These are phyloP conservation scores for Zaprionus obscuricornis DNA, from an alignment of 2,888 invertebrate genomes.

Conservation along the genomic window DNA sequence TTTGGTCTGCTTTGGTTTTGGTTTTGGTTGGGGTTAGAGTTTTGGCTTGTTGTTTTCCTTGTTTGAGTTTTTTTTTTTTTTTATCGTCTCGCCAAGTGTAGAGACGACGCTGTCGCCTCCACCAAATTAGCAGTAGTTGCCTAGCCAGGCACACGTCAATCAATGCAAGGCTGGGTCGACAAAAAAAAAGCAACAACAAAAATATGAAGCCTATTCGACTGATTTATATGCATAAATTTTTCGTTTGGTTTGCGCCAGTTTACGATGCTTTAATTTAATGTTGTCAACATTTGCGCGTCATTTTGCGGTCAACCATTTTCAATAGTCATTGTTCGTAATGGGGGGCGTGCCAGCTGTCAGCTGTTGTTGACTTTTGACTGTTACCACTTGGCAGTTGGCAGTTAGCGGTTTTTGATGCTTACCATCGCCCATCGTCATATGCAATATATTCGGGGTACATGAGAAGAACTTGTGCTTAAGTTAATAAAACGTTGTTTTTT, in stretches of 20 bases:
- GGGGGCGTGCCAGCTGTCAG: slow-evolving; percentile 30
- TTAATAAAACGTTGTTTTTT: no score
- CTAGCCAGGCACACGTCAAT: slow-evolving; percentile 58
- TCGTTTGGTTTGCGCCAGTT: slow-evolving; percentile 63
- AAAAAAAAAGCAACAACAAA: slow-evolving; percentile 1
- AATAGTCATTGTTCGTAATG: slow-evolving; percentile 58
- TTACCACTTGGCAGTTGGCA: no score
- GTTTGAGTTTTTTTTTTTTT: slow-evolving; percentile 26
- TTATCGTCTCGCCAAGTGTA: slow-evolving; percentile 33
- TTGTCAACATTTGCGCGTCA: slow-evolving; percentile 75
- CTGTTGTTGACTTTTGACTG: slow-evolving; percentile 20
- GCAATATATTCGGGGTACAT: no score
- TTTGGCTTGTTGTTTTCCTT: slow-evolving; percentile 8
- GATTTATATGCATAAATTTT: slow-evolving; percentile 72
- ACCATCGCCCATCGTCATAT: no score
- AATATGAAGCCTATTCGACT: slow-evolving; percentile 26
- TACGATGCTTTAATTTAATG: slow-evolving; percentile 71
- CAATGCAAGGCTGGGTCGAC: slow-evolving; percentile 33
- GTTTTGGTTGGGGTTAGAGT: slow-evolving; percentile 43
- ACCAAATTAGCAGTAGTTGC: slow-evolving; percentile 71
- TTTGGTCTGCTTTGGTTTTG: slow-evolving; percentile 51
- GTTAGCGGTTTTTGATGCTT: no score
- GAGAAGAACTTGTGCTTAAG: no score
- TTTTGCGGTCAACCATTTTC: slow-evolving; percentile 66
- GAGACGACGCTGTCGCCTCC: slow-evolving; percentile 11